These are phyloP conservation scores for Rhynchonycteris naso DNA, from an alignment of 2,797 vertebrate genomes.

Conservation along the genomic window DNA sequence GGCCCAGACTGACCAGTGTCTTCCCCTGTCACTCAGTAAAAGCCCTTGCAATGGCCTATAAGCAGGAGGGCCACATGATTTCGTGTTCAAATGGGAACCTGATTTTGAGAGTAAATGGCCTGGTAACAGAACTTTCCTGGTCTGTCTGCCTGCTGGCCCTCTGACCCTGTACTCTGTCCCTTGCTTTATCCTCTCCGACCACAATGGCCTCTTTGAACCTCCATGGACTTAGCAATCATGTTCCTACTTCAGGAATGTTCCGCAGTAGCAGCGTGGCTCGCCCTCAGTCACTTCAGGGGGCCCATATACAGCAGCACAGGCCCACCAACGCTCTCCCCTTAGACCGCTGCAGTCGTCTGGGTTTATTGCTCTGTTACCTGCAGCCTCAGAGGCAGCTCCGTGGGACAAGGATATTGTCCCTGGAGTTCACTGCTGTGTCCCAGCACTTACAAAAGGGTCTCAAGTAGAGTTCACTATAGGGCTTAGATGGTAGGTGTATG, in stretches of 20 bases:
- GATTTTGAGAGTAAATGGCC: background rate
- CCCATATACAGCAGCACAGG: background rate
- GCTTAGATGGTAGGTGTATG: rapidly evolving
- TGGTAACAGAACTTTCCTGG: background rate
- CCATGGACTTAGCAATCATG: background rate
- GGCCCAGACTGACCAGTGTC: background rate
- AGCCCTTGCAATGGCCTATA: background rate
- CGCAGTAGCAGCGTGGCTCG: background rate
- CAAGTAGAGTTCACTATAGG: background rate
- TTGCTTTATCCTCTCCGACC: background rate
- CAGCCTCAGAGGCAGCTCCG: background rate
- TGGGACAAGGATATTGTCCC: background rate
- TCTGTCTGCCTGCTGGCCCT: background rate
- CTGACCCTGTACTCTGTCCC: rapidly evolving
- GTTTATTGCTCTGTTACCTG: background rate
- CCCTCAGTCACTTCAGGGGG: background rate
- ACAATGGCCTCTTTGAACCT: background rate
- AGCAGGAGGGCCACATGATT: background rate
- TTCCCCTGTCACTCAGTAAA: background rate
- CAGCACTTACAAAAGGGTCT: background rate
- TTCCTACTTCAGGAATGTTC: background rate
- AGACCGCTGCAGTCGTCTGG: rapidly evolving
- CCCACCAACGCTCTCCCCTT: rapidly evolving
- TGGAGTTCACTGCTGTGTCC: background rate
- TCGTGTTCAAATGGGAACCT: background rate